Base-by-base conservation (phyloP, 2,113 vertebrate species). In the Hemiscyllium ocellatum region DNA sequence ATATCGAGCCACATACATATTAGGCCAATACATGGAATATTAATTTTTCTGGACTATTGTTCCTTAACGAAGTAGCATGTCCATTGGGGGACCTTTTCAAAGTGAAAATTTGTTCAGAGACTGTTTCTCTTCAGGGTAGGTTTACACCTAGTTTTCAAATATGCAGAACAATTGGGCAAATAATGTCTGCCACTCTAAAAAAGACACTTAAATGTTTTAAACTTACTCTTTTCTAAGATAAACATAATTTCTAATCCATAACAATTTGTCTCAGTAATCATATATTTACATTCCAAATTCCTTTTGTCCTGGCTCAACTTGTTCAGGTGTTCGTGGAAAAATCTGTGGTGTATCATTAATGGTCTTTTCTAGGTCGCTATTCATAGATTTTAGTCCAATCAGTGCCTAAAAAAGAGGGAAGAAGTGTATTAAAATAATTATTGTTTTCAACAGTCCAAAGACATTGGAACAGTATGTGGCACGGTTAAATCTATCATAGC, bases 281-380 rank as follows among this genome's bases (percentile, higher is more conserved):
- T 26, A 50, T 95, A 8, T 50, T 95, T 95, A 95, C 94, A 95
- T 95, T 95, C 72, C 94, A 95, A 95, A 95, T 72, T 95, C 68
- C 42, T 95, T 95, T 95, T 95, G 68, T 29, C 47, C 26, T 72
- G 42, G 5, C 42, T 72, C 94, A 95, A 33, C 13, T 8, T 76
- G 69, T 72, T 95, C 94, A 95, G 94, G 94, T 72, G 94, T 52
- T 72, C 94, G 72, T 72, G 47, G 24, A 76, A 72, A 76, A 26
- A 95, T 76, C 24, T 76, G 69, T 72, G 94, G 20, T 72, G 47
- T 52, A 24, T 50, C 47, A 72, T 33, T 29, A 72, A 47, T 52
- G 15, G 94, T n/a, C 47, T 95, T 69, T 76, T 72, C 69, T 52
- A 22, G 42, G 42, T 72, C 69, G 72, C 47, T 42, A 50, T 5